Base-by-base conservation (phyloP, 2,888 invertebrate species). In the Amblyjoppa fuscipennis region DNA sequence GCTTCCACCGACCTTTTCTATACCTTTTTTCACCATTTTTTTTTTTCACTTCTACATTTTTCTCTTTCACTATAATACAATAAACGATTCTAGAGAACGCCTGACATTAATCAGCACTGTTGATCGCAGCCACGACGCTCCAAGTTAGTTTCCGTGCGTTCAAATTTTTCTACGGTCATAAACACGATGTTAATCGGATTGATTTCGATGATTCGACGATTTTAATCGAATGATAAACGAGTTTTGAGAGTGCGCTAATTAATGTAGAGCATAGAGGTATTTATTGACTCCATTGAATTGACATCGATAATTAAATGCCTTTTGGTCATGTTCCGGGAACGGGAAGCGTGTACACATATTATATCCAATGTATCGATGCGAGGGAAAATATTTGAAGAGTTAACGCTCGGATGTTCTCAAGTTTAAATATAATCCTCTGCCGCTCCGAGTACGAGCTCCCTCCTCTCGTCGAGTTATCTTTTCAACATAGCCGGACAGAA, bases 401-500 rank as follows among this genome's bases (percentile, higher is more conserved):
- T 70, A 74, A 85, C 75, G 41, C 41, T 74, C 64, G 31, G 45
- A 34, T 45, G 66, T 79, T 82, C 75, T 41, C 61, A 71, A 70
- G 51, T 83, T 79, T 68, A 68, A 69, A 73, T 85, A 75, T 59
- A 61, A 79, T 45, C 71, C 53, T 69, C 59, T 76, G 73, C 45
- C 34, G 64, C 16, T 16, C 16, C 6, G 31, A 16, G 69, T 51
- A 75, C 38, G 20, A 49, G 66, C 56, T 70, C 68, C 68, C 45
- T 81, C 20, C 59, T 53, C 71, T 64, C 59, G 80, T 71, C 49
- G 73, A 81, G 73, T 74, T 86, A 83, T 86, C 85, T 81, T 74
- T 76, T 13, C 28, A 69, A 73, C 77, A 64, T 53, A 34, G 77
- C 80, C 64, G 61, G 80, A 80, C 76, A 77, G 69, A 59, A 77